phyloP scores from a whole-genome alignment of 2,888 invertebrate species.

The Amphipoea oculea region DNA sequence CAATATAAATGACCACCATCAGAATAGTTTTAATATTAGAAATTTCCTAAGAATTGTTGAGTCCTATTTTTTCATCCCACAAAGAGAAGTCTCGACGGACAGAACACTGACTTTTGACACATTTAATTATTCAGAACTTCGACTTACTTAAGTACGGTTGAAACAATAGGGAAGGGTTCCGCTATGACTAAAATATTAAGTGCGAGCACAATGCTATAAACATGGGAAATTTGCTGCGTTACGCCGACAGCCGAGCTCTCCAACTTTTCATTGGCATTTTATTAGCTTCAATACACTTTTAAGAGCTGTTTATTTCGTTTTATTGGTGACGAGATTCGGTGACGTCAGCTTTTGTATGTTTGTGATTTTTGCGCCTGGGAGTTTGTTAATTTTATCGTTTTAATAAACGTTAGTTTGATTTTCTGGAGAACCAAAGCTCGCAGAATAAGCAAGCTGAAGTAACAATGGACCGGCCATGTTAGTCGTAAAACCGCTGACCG shows the following conservation, averaged over 20 bases:
- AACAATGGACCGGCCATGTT: background rate
- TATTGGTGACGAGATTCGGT: slow-evolving; percentile 50
- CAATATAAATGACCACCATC: background rate
- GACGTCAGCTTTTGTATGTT: slow-evolving; percentile 25
- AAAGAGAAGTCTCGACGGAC: slow-evolving; percentile 36
- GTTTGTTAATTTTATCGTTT: slow-evolving; percentile 6
- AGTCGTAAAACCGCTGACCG: background rate
- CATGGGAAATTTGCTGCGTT: slow-evolving; percentile 60
- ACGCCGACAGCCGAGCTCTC: slow-evolving; percentile 34
- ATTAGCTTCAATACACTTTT: slow-evolving; percentile 63
- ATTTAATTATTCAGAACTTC: slow-evolving; percentile 66
- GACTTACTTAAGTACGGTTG: slow-evolving; percentile 60
- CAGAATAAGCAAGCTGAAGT: background rate
- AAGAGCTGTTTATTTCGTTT: slow-evolving; percentile 64
- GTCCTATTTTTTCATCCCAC: slow-evolving; percentile 24
- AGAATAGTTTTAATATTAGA: background rate
- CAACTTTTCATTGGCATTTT: slow-evolving; percentile 66
- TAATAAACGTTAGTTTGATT: background rate
- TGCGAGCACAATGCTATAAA: slow-evolving; percentile 60
- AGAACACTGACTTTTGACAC: slow-evolving; percentile 55
- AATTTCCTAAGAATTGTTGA: slow-evolving; percentile 21
- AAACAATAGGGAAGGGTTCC: slow-evolving; percentile 63
- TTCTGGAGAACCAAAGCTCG: background rate
- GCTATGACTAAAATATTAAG: slow-evolving; percentile 64
- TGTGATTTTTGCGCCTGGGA: slow-evolving; percentile 12